These are phyloP conservation scores for Acrocephalus kingi DNA, from an alignment of 2,113 vertebrate species.

Conservation along the genomic window DNA sequence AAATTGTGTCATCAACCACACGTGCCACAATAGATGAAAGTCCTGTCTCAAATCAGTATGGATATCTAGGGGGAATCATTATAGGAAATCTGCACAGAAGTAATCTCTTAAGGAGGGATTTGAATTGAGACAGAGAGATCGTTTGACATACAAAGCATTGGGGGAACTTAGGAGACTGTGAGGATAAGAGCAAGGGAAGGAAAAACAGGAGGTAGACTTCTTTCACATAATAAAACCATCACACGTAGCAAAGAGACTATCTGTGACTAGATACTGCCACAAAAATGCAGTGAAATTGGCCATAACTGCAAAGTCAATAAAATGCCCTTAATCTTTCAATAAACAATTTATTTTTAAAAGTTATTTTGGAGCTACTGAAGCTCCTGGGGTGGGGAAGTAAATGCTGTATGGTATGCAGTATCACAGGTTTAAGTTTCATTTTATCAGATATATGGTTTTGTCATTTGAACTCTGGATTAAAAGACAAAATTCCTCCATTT, in stretches of 20 bases:
- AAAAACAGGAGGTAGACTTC: conserved; percentile 42
- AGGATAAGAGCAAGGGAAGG: conserved; percentile 15
- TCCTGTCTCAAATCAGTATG: background rate
- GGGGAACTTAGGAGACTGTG: background rate
- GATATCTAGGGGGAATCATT: conserved; percentile 54
- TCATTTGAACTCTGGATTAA: conserved; percentile 39
- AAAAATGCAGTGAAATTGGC: conserved; percentile 54
- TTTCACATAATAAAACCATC: conserved; percentile 53
- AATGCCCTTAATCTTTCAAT: conserved; percentile 64
- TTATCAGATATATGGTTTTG: conserved; percentile 45
- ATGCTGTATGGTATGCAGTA: conserved; percentile 13
- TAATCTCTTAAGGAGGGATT: conserved; percentile 39
- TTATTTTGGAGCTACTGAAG: conserved; percentile 44
- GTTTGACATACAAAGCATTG: conserved; percentile 14
- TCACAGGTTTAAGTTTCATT: conserved; percentile 39
- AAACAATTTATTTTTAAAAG: conserved; percentile 61
- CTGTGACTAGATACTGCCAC: conserved; percentile 45
- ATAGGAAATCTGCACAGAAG: conserved; percentile 49
- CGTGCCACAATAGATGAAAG: background rate
- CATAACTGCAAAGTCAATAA: conserved; percentile 66
- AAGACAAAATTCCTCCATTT: conserved; percentile 31
- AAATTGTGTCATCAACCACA: conserved; percentile 26
- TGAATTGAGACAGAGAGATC: conserved; percentile 10
- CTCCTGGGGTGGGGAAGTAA: conserved; percentile 41
- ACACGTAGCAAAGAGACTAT: conserved; percentile 51